Percentiles rank a stretch among this genome's conserved stretches.
phyloP scores from a whole-genome alignment of 1,140 invertebrate genomes.

The Subanguina moxae region DNA sequence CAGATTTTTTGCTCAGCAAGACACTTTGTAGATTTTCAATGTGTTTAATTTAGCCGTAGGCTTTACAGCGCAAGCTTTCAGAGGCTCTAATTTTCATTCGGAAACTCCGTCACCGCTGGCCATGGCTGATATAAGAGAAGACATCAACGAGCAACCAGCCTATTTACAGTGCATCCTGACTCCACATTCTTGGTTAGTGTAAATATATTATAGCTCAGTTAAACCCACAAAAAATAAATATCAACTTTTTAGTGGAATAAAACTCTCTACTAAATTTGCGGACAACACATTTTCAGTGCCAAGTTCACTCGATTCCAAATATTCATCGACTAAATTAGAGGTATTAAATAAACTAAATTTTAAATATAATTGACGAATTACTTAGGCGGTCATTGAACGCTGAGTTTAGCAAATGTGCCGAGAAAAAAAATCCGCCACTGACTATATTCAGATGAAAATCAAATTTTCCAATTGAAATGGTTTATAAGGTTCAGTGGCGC shows the following conservation, averaged over 20 bases:
- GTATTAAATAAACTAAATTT: too few species aligned
- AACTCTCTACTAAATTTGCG: neutral
- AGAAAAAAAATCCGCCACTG: too few species aligned
- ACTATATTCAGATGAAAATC: too few species aligned
- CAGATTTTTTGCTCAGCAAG: constrained; percentile 72
- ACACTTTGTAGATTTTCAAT: constrained; percentile 17
- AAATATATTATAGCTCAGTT: constrained; percentile 1
- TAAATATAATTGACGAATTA: too few species aligned
- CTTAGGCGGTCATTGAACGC: too few species aligned
- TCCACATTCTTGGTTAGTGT: constrained; percentile 12
- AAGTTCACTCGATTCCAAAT: too few species aligned
- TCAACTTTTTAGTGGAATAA: neutral
- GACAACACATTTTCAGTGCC: neutral
- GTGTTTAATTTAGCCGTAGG: too few species aligned
- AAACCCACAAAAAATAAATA: neutral
- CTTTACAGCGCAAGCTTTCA: too few species aligned
- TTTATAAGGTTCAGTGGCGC: too few species aligned
- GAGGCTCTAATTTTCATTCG: neutral
- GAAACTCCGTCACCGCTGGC: constrained; percentile 16
- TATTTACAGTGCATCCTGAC: constrained; percentile 43
- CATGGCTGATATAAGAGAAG: constrained; percentile 19
- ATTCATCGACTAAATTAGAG: too few species aligned
- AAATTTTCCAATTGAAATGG: too few species aligned
- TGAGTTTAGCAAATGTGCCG: too few species aligned
- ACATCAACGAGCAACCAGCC: constrained; percentile 27